Evolutionary conservation across 1,140 invertebrate species (phyloP).

Genomic region (Babylonia areolata): DNA sequence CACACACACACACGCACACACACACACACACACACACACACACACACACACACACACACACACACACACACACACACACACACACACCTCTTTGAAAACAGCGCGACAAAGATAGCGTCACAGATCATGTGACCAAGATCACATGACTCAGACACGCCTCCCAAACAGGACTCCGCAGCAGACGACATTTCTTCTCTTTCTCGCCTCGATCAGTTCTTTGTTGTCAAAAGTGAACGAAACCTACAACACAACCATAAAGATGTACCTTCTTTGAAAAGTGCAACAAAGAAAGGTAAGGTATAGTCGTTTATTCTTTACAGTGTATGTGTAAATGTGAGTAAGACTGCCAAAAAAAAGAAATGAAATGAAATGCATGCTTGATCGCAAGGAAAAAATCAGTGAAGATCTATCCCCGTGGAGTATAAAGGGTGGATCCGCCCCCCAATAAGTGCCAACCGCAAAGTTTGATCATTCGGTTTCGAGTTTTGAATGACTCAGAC

Average conservation of each 20-base stretch:
- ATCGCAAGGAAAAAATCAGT: no score
- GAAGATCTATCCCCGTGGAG: no score
- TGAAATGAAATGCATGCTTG: no score
- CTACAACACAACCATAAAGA: no score
- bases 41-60: not conserved
- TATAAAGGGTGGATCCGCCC: not conserved
- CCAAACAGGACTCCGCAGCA: not conserved
- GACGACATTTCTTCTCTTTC: not conserved
- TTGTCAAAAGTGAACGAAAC: not conserved
- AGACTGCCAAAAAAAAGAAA: no score
- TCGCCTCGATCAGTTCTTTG: not conserved
- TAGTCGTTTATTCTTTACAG: no score
- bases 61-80: not conserved
- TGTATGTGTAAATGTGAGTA: no score
- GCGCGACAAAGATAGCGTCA: not conserved
- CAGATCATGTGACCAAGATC: not conserved
- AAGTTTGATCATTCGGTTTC: not conserved
- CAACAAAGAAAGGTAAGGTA: not conserved
- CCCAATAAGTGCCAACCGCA: not conserved
- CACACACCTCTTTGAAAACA: not conserved
- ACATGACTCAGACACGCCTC: not conserved
- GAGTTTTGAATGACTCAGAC: no score
- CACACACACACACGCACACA: not conserved
- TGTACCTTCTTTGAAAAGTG: not conserved
- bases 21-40: not conserved